Evolutionary conservation across 2,797 vertebrate genomes (phyloP), one percentile per base, ranked within the genome.

Genomic region (Bufotes viridis): DNA sequence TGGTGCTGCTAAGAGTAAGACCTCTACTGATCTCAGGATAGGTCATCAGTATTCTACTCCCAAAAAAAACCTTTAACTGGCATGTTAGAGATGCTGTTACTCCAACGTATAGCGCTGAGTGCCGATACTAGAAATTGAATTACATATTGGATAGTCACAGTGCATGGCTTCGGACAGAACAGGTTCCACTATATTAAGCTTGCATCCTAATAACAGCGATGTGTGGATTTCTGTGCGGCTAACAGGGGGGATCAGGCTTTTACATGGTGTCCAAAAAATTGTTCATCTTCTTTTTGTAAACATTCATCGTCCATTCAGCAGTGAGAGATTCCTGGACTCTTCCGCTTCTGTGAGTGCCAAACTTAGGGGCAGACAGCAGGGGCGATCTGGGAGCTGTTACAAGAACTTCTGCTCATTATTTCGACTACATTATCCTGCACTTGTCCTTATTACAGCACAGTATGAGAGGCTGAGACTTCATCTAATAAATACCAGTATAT

Each of bases 361-460:
- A 26, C 63, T 69, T 87, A 72, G 65, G 74, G 69, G 22, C 63
- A 63, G 55, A 85, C 57, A 85, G 83, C 72, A 63, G 69, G 72
- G 24, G 22, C 10, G 29, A 63, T 74, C 78, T 74, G 78, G 86
- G 67, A 58, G 55, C 60, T 58, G 26, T 69, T 72, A 87, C 60
- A 80, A 57, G 53, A 84, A 78, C 84, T 78, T 63, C 82, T 84
- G 63, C 49, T 82, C 81, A 82, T 82, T 82, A 82, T 69, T 69
- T 53, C 63, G 26, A 67, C 81, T 82, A 51, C 49, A 26, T 58
- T 69, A 53, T 69, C 61, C 42, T 26, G 63, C 22, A 14, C 65
- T 82, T 82, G 81, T 69, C 51, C 81, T 82, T 82, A 82, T 82
- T 82, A 69, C 29, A 17, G 13, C 63, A 9, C 63, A 69, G 63